phyloP scores from a whole-genome alignment of 1,140 invertebrate genomes.

The Drosophila grimshawi region DNA sequence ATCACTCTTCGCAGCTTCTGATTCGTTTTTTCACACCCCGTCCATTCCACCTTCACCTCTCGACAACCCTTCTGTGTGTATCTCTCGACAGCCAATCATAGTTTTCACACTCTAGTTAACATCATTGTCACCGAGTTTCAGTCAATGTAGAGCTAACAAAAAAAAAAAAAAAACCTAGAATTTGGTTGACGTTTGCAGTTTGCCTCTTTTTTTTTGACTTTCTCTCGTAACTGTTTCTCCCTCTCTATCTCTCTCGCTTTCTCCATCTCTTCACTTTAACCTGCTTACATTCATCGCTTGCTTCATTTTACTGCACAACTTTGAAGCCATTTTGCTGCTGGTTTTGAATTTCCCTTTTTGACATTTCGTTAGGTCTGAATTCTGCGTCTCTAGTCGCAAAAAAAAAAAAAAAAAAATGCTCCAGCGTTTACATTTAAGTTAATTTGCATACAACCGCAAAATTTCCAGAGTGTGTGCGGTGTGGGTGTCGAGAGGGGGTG shows the following conservation, averaged over 20 bases:
- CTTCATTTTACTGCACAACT: constrained; percentile 56
- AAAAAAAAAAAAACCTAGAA: constrained; percentile 33
- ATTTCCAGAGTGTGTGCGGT: constrained; percentile 23
- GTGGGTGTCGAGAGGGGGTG: not conserved
- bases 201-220: constrained; percentile 33
- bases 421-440: constrained; percentile 76
- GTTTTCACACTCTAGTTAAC: constrained; percentile 83
- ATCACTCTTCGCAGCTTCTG: not conserved
- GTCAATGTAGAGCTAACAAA: constrained; percentile 44
- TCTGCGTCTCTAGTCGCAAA: constrained; percentile 59
- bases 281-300: not conserved
- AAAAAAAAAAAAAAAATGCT: constrained; percentile 38
- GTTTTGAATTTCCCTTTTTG: constrained; percentile 41
- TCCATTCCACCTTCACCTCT: not conserved
- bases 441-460: constrained; percentile 75
- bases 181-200: constrained; percentile 75
- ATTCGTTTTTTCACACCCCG: not conserved
- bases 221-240: not conserved
- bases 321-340: constrained; percentile 56
- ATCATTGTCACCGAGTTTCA: constrained; percentile 79
- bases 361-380: constrained; percentile 40
- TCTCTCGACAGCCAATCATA: constrained; percentile 76
- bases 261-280: not conserved
- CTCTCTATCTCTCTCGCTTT: not conserved
- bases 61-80: constrained; percentile 9